These are phyloP conservation scores for Acropora tenuis DNA, from an alignment of 64 coral and sea anemone species.

Conservation along the genomic window DNA sequence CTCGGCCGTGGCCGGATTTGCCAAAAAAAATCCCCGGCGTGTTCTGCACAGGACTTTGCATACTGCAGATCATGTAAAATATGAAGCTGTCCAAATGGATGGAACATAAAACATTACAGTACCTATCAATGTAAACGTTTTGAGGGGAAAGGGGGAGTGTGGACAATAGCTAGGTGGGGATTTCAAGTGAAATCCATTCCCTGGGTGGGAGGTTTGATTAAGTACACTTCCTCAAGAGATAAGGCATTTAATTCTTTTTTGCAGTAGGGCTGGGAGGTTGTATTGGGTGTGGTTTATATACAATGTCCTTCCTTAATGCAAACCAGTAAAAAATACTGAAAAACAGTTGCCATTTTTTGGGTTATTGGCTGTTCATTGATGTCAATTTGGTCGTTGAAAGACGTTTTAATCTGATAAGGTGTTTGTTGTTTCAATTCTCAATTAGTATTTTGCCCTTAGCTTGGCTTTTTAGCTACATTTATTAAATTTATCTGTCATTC, in stretches of 20 bases:
- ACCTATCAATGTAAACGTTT: constrained; percentile 18
- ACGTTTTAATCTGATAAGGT: not conserved
- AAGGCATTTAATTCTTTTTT: not conserved
- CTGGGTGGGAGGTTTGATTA: not conserved
- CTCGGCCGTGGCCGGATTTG: not conserved
- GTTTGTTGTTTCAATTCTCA: not conserved
- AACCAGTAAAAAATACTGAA: not conserved
- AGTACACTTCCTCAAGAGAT: not conserved
- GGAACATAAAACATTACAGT: constrained; percentile 1
- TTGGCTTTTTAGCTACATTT: not conserved
- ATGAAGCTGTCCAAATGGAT: constrained; percentile 9
- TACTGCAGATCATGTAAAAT: constrained; percentile 13
- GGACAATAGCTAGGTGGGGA: constrained; percentile 5
- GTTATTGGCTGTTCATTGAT: not conserved
- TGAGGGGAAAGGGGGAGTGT: constrained; percentile 13
- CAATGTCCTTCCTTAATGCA: not conserved
- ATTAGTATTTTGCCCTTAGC: not conserved
- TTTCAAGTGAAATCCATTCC: not conserved
- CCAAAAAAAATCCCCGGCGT: too few relatives aligned
- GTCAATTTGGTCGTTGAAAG: not conserved
- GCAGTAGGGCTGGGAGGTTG: not conserved
- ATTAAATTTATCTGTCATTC: not conserved
- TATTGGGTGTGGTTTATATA: not conserved
- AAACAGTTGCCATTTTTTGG: not conserved
- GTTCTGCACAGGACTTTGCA: not conserved